Conservation (phyloP, 2,113 vertebrate genomes). For the Tyto alba region DNA sequence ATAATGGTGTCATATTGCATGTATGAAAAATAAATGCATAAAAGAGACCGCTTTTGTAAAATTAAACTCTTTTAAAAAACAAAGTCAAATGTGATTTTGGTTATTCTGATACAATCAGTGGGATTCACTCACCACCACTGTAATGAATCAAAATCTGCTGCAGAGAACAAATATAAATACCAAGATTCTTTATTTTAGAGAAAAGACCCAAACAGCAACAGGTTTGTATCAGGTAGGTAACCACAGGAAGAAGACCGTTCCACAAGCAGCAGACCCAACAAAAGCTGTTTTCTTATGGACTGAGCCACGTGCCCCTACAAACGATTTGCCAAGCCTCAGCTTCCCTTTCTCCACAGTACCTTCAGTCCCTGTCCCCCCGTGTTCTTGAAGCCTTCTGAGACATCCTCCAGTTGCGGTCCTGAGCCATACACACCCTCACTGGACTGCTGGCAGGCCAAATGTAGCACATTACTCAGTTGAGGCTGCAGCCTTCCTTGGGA, state of each 20-base stretch:
- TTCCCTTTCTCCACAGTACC: neutral
- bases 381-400: neutral
- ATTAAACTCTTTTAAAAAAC: neutral
- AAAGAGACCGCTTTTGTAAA: neutral
- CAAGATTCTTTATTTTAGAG: neutral
- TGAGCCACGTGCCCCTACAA: fast-evolving
- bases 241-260: neutral
- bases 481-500: neutral
- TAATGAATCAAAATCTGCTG: neutral
- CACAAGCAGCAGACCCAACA: neutral
- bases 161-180: neutral
- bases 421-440: neutral
- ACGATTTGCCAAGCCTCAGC: neutral
- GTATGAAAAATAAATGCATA: neutral
- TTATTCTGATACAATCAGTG: neutral
- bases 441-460: neutral
- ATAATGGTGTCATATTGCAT: neutral
- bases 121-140: neutral
- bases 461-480: neutral
- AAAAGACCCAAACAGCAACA: neutral
- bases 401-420: fast-evolving
- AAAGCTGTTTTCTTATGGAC: fast-evolving
- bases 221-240: neutral
- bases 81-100: neutral
- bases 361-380: neutral